Percentiles rank a stretch among this genome's conserved stretches.
phyloP scores from a whole-genome alignment of 2,888 invertebrate genomes.

The Dynastes tityus region DNA sequence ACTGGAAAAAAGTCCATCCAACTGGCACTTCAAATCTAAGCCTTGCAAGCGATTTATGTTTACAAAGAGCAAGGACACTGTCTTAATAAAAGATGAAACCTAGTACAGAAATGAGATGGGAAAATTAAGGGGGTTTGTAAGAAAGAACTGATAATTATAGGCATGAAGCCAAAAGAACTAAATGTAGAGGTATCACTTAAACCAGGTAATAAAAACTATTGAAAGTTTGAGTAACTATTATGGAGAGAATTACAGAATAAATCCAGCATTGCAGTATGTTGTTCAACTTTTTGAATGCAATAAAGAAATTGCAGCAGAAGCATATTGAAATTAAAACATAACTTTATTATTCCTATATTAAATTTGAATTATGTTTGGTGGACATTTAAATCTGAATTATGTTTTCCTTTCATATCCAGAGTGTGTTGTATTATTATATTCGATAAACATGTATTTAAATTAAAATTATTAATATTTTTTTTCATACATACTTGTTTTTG shows the following conservation, averaged over 20 bases:
- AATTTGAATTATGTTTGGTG: too few relatives aligned
- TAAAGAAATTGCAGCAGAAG: neutral
- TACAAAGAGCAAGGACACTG: neutral
- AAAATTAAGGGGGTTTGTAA: neutral
- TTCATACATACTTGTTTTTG: too few relatives aligned
- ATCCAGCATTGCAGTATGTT: too few relatives aligned
- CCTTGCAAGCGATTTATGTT: neutral
- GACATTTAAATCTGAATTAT: too few relatives aligned
- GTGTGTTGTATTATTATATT: too few relatives aligned
- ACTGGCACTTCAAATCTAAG: neutral
- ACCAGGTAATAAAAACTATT: too few relatives aligned
- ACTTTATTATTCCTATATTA: neutral
- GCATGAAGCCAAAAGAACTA: neutral
- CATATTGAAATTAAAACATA: neutral
- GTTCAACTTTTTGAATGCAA: too few relatives aligned
- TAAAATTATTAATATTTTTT: too few relatives aligned
- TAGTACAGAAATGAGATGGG: neutral
- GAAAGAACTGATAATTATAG: neutral
- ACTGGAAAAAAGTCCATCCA: conserved; percentile 3
- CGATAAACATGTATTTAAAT: too few relatives aligned
- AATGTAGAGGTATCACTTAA: neutral
- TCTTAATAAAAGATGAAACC: neutral
- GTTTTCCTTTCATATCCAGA: too few relatives aligned
- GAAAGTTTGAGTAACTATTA: neutral
- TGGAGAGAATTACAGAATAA: neutral